Base-by-base conservation (phyloP, 2,888 invertebrate genomes). In the Nemoura dubitans region DNA sequence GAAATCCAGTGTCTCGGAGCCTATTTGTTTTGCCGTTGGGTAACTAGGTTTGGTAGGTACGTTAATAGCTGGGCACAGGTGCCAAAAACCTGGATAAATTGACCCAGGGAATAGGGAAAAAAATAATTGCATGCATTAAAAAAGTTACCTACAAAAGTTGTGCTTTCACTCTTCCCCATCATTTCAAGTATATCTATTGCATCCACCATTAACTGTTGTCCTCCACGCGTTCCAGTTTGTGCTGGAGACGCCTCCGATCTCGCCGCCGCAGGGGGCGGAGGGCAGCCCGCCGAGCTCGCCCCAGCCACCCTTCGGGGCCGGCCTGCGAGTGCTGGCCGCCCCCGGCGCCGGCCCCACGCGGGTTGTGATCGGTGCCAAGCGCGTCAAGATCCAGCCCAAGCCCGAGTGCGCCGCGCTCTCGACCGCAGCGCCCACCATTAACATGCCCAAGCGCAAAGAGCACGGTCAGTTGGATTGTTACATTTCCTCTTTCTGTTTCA, bases 191-290 rank as follows among this genome's bases (percentile, higher is more conserved):
- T n/a, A n/a, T n/a, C n/a, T n/a, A n/a, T 36, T 36, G 36, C 36
- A 36, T 36, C 5, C 10, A 6, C 5, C 36, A 3, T 36, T 6
- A 36, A 3, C 36, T 36, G 36, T 36, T 36, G 36, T 10, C 36
- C 10, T 3, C 36, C 81, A 6, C 30, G 30, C 59, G 77, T 77
- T 87, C 7, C 86, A 88, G 88, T 86, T 87, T 86, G 86, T 83
- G 27, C 87, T 89, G 88, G 92, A 92, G 87, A 91, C 92, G 27
- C 92, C 92, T n/a, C 92, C 92, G n/a, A 91, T 92, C 85, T 91
- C 92, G 27, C 92, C 92, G 76, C 90, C 91, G 2, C 90, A 90
- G 78, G 28, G 80, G 14, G 43, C 36, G 16, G 88, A 88, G 6
- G 85, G 87, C 14, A 88, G 88, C 80, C 87, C 88, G 5, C 88